Base-by-base conservation (phyloP, 2,113 vertebrate species). In the Thalassarche chlororhynchos region DNA sequence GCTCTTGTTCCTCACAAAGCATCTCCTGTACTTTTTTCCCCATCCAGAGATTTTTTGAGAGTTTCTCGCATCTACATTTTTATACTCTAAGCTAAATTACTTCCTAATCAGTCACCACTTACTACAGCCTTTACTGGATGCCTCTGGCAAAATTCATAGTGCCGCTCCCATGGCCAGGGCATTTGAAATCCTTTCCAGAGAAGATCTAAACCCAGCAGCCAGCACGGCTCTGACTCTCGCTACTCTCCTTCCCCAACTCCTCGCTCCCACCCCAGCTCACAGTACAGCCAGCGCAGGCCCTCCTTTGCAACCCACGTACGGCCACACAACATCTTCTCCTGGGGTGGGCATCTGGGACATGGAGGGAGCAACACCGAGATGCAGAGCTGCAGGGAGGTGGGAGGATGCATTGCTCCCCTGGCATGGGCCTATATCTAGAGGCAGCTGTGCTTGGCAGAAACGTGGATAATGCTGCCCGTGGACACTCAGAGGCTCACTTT, bases 291-390 rank as follows among this genome's bases (percentile, higher is more conserved):
- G 42, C 34, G 47, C 49, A 72, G 60, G 16, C 12, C 13, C n/a
- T 54, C 14, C 31, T 44, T 72, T n/a, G 57, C 70, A 51, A 14
- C 29, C n/a, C 29, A 17, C 0, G 0, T 38, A 46, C 0, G 1
- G 70, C 12, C 36, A 40, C 14, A 12, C 6, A 12, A 15, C 36
- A 6, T 32, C 21, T 76, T 42, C 52, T 83, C 15, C 38, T 36
- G 7, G 28, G 9, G 7, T 23, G 23, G 32, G 7, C 10, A 26
- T 23, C 20, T 28, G 25, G 5, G 36, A 8, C 36, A 32, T 1
- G 1, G 51, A 49, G 28, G n/a, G 15, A 71, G 19, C 23, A 79
- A 29, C 36, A 13, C 3, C 0, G 2, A 34, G 42, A 52, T 14
- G 25, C 38, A 60, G 62, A 76, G 21, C 47, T 44, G 44, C 13